Percentiles rank a stretch among this genome's conserved stretches.
These are phyloP conservation scores for Drosophila tani DNA, from an alignment of 1,140 invertebrate species.

Conservation along the genomic window DNA sequence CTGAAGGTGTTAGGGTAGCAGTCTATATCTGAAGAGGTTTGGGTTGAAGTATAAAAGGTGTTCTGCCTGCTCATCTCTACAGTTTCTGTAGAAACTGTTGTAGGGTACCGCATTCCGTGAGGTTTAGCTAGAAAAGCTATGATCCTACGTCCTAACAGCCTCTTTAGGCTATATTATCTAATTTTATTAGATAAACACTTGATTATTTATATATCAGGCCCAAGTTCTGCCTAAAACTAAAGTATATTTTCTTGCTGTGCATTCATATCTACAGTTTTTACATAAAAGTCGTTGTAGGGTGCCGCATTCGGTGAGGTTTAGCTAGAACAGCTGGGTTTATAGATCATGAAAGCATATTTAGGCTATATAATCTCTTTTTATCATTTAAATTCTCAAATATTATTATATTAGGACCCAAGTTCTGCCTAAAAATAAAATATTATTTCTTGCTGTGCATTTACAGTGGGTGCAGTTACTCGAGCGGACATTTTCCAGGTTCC, in stretches of 20 bases:
- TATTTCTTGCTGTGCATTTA: conserved; percentile 13
- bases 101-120: background rate
- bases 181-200: too few relatives aligned
- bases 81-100: background rate
- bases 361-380: background rate
- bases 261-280: too few relatives aligned
- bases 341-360: background rate
- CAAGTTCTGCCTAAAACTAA: too few relatives aligned
- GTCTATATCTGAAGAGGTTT: background rate
- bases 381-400: too few relatives aligned
- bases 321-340: too few relatives aligned
- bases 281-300: background rate
- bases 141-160: background rate
- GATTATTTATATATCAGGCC: too few relatives aligned
- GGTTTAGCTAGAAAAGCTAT: background rate
- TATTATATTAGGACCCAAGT: too few relatives aligned
- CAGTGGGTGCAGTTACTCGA: conserved; percentile 44
- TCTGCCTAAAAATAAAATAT: too few relatives aligned
- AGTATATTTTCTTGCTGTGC: conserved; percentile 10
- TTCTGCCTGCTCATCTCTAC: background rate
- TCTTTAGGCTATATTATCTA: too few relatives aligned
- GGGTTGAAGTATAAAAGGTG: background rate
- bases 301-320: background rate
- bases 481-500: conserved; percentile 48
- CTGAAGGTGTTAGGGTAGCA: background rate